These are phyloP conservation scores for Aphelocoma californica DNA, from an alignment of 2,797 vertebrate genomes.

Conservation along the genomic window DNA sequence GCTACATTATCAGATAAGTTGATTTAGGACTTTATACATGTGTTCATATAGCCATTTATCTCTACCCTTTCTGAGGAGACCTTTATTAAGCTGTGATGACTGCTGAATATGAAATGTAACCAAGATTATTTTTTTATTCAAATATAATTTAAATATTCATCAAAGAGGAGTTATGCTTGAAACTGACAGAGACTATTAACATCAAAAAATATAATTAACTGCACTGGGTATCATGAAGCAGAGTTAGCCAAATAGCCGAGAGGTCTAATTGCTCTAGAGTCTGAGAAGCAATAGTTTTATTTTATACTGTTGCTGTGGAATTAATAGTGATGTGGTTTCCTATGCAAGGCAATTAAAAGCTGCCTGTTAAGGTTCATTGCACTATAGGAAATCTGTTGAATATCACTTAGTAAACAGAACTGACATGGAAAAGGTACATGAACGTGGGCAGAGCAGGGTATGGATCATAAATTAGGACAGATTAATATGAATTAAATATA, in stretches of 20 bases:
- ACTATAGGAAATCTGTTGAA: slow-evolving; percentile 75
- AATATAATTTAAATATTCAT: slow-evolving; percentile 88
- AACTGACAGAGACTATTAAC: slow-evolving; percentile 84
- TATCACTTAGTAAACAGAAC: slow-evolving; percentile 78
- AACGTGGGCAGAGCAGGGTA: slow-evolving; percentile 52
- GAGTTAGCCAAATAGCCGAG: slow-evolving; percentile 82
- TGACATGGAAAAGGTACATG: slow-evolving; percentile 63
- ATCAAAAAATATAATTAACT: slow-evolving; percentile 85
- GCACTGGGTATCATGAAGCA: slow-evolving; percentile 80
- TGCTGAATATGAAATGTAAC: slow-evolving; percentile 83
- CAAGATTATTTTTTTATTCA: slow-evolving; percentile 86
- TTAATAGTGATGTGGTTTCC: slow-evolving; percentile 80
- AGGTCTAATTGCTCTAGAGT: slow-evolving; percentile 80
- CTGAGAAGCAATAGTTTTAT: slow-evolving; percentile 78
- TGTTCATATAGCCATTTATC: slow-evolving; percentile 73
- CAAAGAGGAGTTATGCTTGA: slow-evolving; percentile 82
- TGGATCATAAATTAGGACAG: slow-evolving; percentile 45
- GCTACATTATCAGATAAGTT: slow-evolving; percentile 63
- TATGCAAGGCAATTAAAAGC: slow-evolving; percentile 78
- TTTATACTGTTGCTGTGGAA: slow-evolving; percentile 76
- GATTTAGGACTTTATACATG: slow-evolving; percentile 69
- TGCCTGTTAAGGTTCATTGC: slow-evolving; percentile 77
- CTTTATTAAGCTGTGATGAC: slow-evolving; percentile 81
- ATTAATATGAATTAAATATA: slow-evolving; percentile 47
- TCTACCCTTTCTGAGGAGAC: slow-evolving; percentile 70